Conservation (phyloP, 2,888 invertebrate genomes). For the Cosmia pyralina region DNA sequence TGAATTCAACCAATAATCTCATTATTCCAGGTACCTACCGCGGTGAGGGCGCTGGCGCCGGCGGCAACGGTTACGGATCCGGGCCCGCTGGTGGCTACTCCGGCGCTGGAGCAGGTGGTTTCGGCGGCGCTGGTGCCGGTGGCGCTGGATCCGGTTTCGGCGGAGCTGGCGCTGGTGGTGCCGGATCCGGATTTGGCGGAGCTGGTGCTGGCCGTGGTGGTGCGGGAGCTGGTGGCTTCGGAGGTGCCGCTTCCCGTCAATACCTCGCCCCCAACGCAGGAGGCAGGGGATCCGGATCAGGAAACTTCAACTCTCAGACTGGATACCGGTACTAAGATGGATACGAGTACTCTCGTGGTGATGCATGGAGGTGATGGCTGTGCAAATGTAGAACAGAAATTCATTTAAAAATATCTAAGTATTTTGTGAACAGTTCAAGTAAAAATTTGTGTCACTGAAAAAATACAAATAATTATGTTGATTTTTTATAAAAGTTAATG, state of each 20-base stretch:
- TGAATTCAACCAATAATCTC: background rate
- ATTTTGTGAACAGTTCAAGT: background rate
- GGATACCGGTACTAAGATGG: slow-evolving; percentile 84
- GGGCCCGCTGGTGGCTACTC: slow-evolving; percentile 50
- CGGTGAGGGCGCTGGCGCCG: slow-evolving; percentile 79
- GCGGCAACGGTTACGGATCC: slow-evolving; percentile 59
- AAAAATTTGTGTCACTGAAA: background rate
- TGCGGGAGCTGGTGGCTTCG: slow-evolving; percentile 68
- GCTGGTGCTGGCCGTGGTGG: slow-evolving; percentile 65
- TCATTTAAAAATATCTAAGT: background rate
- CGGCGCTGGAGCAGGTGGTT: slow-evolving; percentile 40
- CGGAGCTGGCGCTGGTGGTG: slow-evolving; percentile 53
- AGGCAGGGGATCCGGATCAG: slow-evolving; percentile 80
- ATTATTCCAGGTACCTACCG: slow-evolving; percentile 82
- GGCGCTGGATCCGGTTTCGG: slow-evolving; percentile 59
- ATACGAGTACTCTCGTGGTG: slow-evolving; percentile 36
- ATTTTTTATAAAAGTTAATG: slow-evolving; percentile 58
- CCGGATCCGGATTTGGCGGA: slow-evolving; percentile 68
- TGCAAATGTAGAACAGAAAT: slow-evolving; percentile 54
- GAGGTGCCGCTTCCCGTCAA: slow-evolving; percentile 82
- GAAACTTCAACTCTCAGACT: slow-evolving; percentile 86
- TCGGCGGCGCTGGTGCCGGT: slow-evolving; percentile 45
- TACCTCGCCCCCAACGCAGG: slow-evolving; percentile 85
- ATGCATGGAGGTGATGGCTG: slow-evolving; percentile 68
- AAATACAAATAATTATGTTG: slow-evolving; percentile 38